phyloP scores from a whole-genome alignment of 2,888 invertebrate genomes.

The Orthosia gracilis region DNA sequence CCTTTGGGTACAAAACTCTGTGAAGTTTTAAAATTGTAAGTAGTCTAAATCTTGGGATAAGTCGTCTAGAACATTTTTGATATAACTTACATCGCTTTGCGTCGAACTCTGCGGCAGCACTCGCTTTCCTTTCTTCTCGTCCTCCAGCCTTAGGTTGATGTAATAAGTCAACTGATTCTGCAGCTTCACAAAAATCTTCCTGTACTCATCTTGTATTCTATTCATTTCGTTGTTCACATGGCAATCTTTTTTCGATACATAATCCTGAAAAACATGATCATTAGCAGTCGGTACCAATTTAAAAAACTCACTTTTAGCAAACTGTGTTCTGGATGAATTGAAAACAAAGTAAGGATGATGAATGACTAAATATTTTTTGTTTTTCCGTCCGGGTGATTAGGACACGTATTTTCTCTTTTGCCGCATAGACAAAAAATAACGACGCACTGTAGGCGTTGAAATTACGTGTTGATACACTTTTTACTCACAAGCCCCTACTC shows the following conservation, averaged over 20 bases:
- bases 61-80: not conserved
- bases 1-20: too few relatives aligned
- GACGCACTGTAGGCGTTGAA: too few relatives aligned
- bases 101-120: conserved; percentile 68
- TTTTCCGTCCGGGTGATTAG: too few relatives aligned
- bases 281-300: not conserved
- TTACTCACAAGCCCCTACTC: too few relatives aligned
- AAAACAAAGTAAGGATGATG: too few relatives aligned
- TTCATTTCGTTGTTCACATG: conserved; percentile 92
- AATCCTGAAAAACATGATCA: conserved; percentile 84
- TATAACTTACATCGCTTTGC: conserved; percentile 78
- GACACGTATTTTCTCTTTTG: too few relatives aligned
- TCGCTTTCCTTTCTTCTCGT: conserved; percentile 76
- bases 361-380: too few relatives aligned
- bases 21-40: not conserved
- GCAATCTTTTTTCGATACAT: conserved; percentile 92
- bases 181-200: conserved; percentile 89
- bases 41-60: too few relatives aligned
- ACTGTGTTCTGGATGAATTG: too few relatives aligned
- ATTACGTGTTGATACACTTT: too few relatives aligned
- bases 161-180: conserved; percentile 89
- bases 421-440: too few relatives aligned
- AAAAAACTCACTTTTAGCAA: not conserved
- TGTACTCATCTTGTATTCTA: conserved; percentile 92
- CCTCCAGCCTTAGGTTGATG: conserved; percentile 84